Evolutionary conservation across 2,888 invertebrate genomes (phyloP), one percentile per base, ranked within the genome.

Genomic region (Lasioglossum figueresi): DNA sequence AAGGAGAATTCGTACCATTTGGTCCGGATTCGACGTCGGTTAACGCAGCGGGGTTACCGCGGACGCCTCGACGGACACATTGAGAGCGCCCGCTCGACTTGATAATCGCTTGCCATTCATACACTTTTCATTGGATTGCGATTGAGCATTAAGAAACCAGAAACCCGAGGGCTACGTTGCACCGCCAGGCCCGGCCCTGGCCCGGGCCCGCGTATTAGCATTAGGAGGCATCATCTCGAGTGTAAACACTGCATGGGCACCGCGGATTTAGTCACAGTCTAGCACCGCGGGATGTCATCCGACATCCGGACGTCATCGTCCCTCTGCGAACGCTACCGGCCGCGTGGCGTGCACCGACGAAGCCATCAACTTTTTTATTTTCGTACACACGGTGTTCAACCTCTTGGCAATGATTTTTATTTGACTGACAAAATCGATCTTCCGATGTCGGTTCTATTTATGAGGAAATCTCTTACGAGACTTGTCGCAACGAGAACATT

Each of bases 111-210:
- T 92, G 93, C 93, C 93, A 93, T 94, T 94, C 94, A 94, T 95
- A 93, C 92, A 94, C 93, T 94, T 95, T 95, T 95, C 95, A 95
- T 95, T 95, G 95, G 95, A 95, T 95, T 94, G 94, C 95, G 94
- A 95, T 95, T 94, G 94, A 94, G 94, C 95, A 94, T 94, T 94
- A 94, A 94, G 93, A 92, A 94, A 92, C 91, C 88, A 85, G 88
- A 87, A 79, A 79, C 81, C 90, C 84, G 86, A 80, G 86, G 88
- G 84, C 88, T 78, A 83, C 82, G 85, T 52, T 80, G 93, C 92
- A 94, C 93, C 93, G 92, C 89, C 68, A 91, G 90, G 92, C 90
- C 37, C 90, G 89, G 88, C 77, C 91, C 68, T 91, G 89, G 87
- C 77, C 91, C 68, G 91, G 89, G 87, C 79, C 82, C 88, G 89